Base-by-base conservation (phyloP, 2,113 vertebrate species). In the Raja brachyura region DNA sequence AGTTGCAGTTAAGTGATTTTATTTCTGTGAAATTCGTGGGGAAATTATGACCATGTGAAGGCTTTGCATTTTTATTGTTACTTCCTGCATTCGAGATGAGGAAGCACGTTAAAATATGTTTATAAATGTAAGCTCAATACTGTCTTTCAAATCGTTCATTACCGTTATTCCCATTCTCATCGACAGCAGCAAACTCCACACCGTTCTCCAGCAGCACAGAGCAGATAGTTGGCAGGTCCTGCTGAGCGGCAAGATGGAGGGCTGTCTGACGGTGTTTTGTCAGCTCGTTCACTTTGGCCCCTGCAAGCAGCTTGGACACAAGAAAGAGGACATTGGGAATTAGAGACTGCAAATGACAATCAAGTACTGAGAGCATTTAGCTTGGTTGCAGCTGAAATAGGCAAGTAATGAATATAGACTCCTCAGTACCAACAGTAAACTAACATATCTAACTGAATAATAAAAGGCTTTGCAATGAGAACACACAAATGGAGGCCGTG, bases 141-240 rank as follows among this genome's bases (percentile, higher is more conserved):
- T 31, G 18, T 48, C 14, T 2, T 22, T 14, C 16, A 61, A 63
- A 5, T 66, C 56, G 63, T 63, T n/a, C 28, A 10, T 14, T 97
- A 99, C 98, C 99, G 0, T 99, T 99, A 94, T 98, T 99, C 93
- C 98, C 98, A 93, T 99, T 99, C 95, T 99, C 99, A 95, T 99
- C 99, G 93, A 98, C 96, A 8, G 98, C 98, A 59, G 97, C 95
- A 54, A 99, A 99, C 94, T 99, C 99, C 0, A 99, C 96, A 11
- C 97, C 97, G 0, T 99, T 99, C 96, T 99, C 99, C 93, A 99
- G 94, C 93, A 99, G 96, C 93, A 99, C 99, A 0, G 99, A 99
- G 94, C 98, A 99, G 94, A 99, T 98, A 0, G 98, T 99, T 93
- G 98, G 97, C 93, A 99, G 95, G 94, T 99, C 98, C 93, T 99